Percentiles rank a stretch among this genome's conserved stretches.
Conservation (phyloP, 30 jellyfish, hydroid and myxozoan species). For the Turritopsis rubra region DNA sequence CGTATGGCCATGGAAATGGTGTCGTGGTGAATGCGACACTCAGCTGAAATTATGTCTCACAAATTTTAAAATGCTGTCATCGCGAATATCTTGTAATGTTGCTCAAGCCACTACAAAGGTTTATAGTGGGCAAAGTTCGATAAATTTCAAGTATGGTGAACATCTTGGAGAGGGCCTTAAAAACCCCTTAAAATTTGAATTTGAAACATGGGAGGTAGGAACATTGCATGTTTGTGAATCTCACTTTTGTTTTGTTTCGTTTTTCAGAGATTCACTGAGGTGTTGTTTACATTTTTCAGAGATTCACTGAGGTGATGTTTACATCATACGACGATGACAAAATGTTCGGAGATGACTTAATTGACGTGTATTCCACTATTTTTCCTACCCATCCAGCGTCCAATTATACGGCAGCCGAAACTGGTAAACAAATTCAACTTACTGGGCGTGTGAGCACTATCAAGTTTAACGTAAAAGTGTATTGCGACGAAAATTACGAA, state of each 20-base stretch:
- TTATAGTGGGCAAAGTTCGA: background rate
- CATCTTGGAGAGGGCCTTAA: background rate
- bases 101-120: background rate
- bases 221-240: background rate
- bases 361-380: background rate
- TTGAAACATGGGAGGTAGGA: conserved; percentile 7
- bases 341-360: background rate
- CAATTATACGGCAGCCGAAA: background rate
- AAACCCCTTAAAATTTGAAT: background rate
- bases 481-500: background rate
- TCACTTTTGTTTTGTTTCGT: background rate
- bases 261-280: background rate
- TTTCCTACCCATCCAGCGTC: background rate
- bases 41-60: background rate
- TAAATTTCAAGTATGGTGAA: background rate
- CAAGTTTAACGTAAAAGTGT: background rate
- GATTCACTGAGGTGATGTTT: background rate
- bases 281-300: background rate
- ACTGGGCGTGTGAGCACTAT: conserved; percentile 6
- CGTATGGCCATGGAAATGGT: conserved; percentile 2
- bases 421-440: background rate
- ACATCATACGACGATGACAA: conserved; percentile 4
- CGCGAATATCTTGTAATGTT: conserved; percentile 5
- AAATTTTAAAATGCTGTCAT: background rate
- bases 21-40: background rate